Conservation (phyloP, 2,888 invertebrate genomes). For the Lypha dubia region DNA sequence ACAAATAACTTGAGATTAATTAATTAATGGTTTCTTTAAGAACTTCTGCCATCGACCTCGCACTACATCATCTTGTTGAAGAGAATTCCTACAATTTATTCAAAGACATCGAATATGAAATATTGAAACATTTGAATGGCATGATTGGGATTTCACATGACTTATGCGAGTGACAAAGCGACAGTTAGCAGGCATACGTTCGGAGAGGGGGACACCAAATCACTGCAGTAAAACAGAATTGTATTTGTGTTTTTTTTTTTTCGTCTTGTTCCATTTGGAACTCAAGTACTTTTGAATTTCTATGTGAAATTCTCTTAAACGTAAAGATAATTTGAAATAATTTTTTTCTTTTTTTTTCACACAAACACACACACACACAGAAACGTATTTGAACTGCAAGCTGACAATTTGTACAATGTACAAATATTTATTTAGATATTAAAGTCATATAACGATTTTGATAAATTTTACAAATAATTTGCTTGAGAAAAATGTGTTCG, state of each 20-base stretch:
- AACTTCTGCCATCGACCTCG: not conserved
- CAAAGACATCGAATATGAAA: constrained; percentile 64
- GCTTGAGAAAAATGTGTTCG: constrained; percentile 29
- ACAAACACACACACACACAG: constrained; percentile 22
- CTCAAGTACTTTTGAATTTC: constrained; percentile 67
- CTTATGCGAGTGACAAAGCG: constrained; percentile 29
- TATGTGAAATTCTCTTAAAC: constrained; percentile 45
- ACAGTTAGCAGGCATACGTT: too few species aligned
- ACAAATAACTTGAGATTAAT: too few species aligned
- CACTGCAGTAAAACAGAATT: constrained; percentile 59
- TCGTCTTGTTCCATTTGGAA: constrained; percentile 12
- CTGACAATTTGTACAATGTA: constrained; percentile 44
- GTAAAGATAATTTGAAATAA: constrained; percentile 42
- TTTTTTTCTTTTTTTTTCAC: constrained; percentile 7
- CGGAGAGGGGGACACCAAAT: constrained; percentile 30
- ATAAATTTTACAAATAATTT: constrained; percentile 51
- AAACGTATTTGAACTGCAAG: constrained; percentile 21
- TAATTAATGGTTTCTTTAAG: too few species aligned
- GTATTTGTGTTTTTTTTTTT: not conserved
- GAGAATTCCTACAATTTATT: constrained; percentile 52
- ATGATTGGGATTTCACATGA: constrained; percentile 60
- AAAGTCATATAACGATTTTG: constrained; percentile 27
- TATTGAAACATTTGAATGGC: constrained; percentile 65
- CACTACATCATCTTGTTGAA: not conserved
- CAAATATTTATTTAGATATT: constrained; percentile 43